Base-by-base conservation (phyloP, 2,888 invertebrate species). In the Rotaria macrura region DNA sequence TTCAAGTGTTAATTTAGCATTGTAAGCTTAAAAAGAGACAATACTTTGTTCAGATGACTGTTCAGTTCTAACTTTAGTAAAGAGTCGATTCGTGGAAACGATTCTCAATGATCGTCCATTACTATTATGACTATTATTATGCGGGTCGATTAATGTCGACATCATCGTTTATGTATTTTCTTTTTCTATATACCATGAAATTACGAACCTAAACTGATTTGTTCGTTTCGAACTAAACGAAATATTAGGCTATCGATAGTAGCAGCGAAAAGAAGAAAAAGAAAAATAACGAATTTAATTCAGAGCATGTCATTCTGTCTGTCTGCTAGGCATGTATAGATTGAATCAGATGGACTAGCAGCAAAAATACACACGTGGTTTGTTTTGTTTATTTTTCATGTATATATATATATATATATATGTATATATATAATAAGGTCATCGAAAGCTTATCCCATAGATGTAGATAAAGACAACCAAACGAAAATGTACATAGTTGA, bases 21-120 rank as follows among this genome's bases (percentile, higher is more conserved):
- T 25, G 29, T 20, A 25, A 25, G 10, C 7, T 2, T 3, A 54
- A 25, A 25, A 25, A 25, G 14, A 9, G 10, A 25, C 4, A 34
- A 14, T 65, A 65, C 65, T 34, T 34, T 34, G 5, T 34, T 65
- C 65, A 6, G 65, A 34, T 20, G 65, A 14, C 38, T 65, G 65
- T 34, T 65, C 65, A 65, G 65, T 65, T 65, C 65, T 65, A 34
- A 65, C 65, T 65, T 65, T 65, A 34, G 65, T 65, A 65, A 38
- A 65, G 65, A 65, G 65, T 65, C 65, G 65, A 65, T 65, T 65
- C 38, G 65, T 38, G 34, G 65, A 65, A 65, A 65, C 65, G 20
- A 65, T 65, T 65, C 65, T 65, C 65, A 65, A 65, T 34, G 65
- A 34, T 65, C 65, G 65, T 34, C 65, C 65, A 65, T 65, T 65